Base-by-base conservation (phyloP, 1,140 invertebrate species). In the Mamestra configurata region DNA sequence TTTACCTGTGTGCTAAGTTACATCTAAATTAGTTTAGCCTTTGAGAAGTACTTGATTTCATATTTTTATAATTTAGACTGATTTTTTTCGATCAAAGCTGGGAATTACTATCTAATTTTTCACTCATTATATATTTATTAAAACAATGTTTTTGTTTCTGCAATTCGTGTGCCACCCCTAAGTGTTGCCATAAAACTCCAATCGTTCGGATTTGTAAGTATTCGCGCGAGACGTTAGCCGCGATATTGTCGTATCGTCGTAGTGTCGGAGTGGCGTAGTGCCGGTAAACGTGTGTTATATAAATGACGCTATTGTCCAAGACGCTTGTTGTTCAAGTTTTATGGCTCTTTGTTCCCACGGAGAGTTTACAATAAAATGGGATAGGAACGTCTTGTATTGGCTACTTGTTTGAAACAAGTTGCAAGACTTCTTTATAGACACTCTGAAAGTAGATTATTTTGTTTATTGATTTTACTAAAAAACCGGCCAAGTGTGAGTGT, bases 241-340 rank as follows among this genome's bases (percentile, higher is more conserved):
- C 35, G 59, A 64, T 49, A 70, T 70, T 70, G 66, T 70, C 66
- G 35, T 20, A 40, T 40, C 35, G 61, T 40, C 15, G 59, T 64
- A 35, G 2, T 31, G 31, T 35, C 59, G 59, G 40, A 40, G 0
- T 64, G 59, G 40, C 57, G 57, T 61, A 66, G 18, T 66, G 61
- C 61, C 66, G 40, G 66, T 70, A 70, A 70, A 46, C 66, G 66
- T 46, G 66, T 70, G 66, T 27, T 46, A 27, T 27, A 70, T 43
- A 70, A 70, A 70, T 35, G 66, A 22, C 40, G 11, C 61, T 20
- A 66, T 66, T 66, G 61, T 66, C 61, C 61, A 22, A 66, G 35
- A 40, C 18, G 35, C 61, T 40, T 13, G 61, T 40, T 35, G 61
- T 22, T 40, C 61, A 22, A 70, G 66, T 43, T 70, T 70, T 70